These are phyloP conservation scores for Pavo muticus DNA, from an alignment of 2,113 vertebrate species.

Conservation along the genomic window DNA sequence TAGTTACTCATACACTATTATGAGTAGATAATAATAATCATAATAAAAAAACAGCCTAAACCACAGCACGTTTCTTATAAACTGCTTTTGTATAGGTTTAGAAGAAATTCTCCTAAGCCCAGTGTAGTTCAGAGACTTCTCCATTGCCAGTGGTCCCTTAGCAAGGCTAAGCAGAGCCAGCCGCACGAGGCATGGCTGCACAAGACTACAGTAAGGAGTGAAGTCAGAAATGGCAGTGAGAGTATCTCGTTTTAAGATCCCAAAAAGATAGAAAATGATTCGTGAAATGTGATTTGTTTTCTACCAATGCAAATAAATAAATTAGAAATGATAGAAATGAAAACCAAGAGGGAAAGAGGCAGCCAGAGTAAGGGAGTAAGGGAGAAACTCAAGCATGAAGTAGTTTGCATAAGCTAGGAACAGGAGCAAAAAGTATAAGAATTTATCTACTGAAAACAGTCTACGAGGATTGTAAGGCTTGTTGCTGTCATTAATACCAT, in stretches of 20 bases:
- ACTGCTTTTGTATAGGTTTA: background rate
- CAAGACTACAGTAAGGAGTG: background rate
- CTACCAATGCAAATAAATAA: background rate
- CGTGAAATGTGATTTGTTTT: background rate
- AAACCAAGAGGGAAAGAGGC: constrained; percentile 28
- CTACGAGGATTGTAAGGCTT: background rate
- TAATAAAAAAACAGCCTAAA: background rate
- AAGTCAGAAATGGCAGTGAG: background rate
- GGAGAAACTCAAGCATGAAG: constrained; percentile 14
- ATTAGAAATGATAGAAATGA: background rate
- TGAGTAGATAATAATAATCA: background rate
- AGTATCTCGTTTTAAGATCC: background rate
- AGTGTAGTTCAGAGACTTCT: background rate
- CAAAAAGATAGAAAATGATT: background rate
- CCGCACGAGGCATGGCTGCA: accelerated
- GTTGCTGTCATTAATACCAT: constrained; percentile 84
- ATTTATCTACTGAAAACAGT: background rate
- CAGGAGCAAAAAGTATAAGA: constrained; percentile 21
- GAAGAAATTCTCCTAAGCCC: background rate
- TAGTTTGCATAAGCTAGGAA: constrained; percentile 51
- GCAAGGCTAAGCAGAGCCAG: background rate
- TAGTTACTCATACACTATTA: no score
- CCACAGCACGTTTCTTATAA: background rate
- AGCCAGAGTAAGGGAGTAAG: constrained; percentile 36
- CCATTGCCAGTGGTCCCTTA: background rate